phyloP scores from a whole-genome alignment of 2,888 invertebrate genomes.

The Clitarchus hookeri region DNA sequence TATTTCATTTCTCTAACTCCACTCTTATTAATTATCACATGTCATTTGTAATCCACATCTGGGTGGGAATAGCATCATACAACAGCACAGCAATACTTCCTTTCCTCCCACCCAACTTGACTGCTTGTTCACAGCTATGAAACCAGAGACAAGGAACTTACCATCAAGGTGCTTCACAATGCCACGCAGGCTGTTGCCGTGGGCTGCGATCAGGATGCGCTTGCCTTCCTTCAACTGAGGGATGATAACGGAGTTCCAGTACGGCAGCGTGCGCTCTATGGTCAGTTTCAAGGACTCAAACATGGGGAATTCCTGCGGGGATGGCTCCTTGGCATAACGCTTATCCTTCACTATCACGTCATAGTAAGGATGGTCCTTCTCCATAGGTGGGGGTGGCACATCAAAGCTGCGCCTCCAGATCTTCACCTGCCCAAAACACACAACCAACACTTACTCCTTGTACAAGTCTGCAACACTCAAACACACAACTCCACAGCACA shows the following conservation, averaged over 20 bases:
- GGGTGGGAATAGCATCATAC: too few relatives aligned
- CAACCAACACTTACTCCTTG: too few relatives aligned
- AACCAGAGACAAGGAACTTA: slow-evolving; percentile 54
- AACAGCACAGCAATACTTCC: too few relatives aligned
- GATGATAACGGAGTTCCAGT: slow-evolving; percentile 83
- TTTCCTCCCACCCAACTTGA: too few relatives aligned
- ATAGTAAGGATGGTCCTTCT: slow-evolving; percentile 74
- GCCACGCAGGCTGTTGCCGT: slow-evolving; percentile 84
- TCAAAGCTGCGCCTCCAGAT: slow-evolving; percentile 87
- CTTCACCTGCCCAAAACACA: slow-evolving; percentile 62
- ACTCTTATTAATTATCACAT: too few relatives aligned
- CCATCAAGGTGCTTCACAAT: slow-evolving; percentile 85
- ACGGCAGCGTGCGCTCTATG: slow-evolving; percentile 80
- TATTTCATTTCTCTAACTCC: too few relatives aligned
- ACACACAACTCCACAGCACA: too few relatives aligned
- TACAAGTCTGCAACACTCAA: too few relatives aligned
- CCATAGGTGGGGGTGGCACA: slow-evolving; percentile 80
- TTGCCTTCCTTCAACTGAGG: slow-evolving; percentile 82
- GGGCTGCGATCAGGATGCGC: slow-evolving; percentile 79
- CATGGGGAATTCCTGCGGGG: slow-evolving; percentile 74
- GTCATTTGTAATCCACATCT: too few relatives aligned
- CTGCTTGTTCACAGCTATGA: neutral
- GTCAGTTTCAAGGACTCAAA: slow-evolving; percentile 82
- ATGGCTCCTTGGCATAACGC: slow-evolving; percentile 73
- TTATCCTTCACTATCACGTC: slow-evolving; percentile 75